Evolutionary conservation across 2,888 invertebrate species (phyloP), one percentile per base, ranked within the genome.

Genomic region (Xestia xanthographa): DNA sequence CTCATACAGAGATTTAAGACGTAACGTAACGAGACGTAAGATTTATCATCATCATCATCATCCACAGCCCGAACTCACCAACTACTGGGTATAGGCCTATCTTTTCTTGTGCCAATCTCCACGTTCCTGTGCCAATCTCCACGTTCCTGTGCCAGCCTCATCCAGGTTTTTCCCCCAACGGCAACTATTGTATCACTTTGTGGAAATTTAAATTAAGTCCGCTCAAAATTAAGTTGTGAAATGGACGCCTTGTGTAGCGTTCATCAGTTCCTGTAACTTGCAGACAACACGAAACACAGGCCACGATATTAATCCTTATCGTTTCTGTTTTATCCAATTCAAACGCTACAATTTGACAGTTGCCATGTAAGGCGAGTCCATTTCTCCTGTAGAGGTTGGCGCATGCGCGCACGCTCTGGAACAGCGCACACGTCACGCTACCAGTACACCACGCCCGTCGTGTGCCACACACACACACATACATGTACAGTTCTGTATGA

Each of bases 341-440:
- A 77, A 83, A 82, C 41, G 11, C 56, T 69, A 69, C 75, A 84
- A 60, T 89, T 89, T 87, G 86, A 85, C 88, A 88, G 88, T 85
- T 88, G 87, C 85, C 84, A 84, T 79, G 82, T 76, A 77, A 82
- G 78, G 79, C 77, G 60, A 77, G 58, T 58, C 71, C 83, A 89
- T 89, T 88, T 87, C 88, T 85, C 83, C 80, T 80, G 60, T 69
- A 76, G 82, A 81, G 89, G 84, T 83, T 83, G 88, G 88, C 85
- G 88, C 87, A 88, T 87, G 92, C 89, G 91, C 90, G 86, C 94
- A 92, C 87, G 88, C 92, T 93, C 90, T 89, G 95, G 95, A 95
- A 95, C 95, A 92, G 87, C 92, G 94, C 92, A 87, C 94, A 90
- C 95, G 95, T 94, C 94, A 94, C 94, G 95, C 93, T 91, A 87